Percentiles rank a stretch among this genome's conserved stretches.
Evolutionary conservation across 2,113 vertebrate species (phyloP).

Genomic region (Ochotona curzoniae): DNA sequence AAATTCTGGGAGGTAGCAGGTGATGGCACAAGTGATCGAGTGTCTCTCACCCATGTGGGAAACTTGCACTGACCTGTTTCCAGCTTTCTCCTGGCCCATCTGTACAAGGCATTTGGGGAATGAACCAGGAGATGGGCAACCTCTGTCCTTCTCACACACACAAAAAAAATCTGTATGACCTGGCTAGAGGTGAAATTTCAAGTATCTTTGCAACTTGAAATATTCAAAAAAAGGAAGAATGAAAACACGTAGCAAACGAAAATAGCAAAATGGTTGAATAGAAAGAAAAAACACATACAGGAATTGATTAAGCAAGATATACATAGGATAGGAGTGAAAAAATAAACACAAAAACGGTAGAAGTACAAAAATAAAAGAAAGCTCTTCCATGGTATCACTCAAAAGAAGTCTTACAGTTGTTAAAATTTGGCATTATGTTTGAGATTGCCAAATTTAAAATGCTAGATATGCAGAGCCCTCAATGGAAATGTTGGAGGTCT

Average conservation of each 20-base stretch:
- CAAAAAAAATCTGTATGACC: neutral
- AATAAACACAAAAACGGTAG: neutral
- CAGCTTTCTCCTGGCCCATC: too few relatives aligned
- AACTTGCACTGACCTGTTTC: too few relatives aligned
- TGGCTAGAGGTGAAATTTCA: conserved; percentile 32
- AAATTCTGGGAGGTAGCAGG: too few relatives aligned
- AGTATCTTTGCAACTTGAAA: conserved; percentile 24
- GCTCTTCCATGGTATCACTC: neutral
- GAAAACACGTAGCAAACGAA: neutral
- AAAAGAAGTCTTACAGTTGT: neutral
- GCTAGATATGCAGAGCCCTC: neutral
- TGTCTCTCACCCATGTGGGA: too few relatives aligned
- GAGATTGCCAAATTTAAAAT: conserved; percentile 21
- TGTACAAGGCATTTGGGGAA: too few relatives aligned
- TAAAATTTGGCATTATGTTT: conserved; percentile 22
- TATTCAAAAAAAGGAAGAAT: conserved; percentile 14
- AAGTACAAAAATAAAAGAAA: conserved; percentile 17
- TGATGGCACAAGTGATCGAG: too few relatives aligned
- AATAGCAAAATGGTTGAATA: neutral
- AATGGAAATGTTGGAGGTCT: conserved; percentile 45
- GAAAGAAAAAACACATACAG: neutral
- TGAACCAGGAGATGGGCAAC: too few relatives aligned
- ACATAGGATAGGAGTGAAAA: neutral
- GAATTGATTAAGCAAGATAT: neutral
- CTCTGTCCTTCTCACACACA: too few relatives aligned